Evolutionary conservation across 2,797 vertebrate genomes (phyloP).

Genomic region (Melanogrammus aeglefinus): DNA sequence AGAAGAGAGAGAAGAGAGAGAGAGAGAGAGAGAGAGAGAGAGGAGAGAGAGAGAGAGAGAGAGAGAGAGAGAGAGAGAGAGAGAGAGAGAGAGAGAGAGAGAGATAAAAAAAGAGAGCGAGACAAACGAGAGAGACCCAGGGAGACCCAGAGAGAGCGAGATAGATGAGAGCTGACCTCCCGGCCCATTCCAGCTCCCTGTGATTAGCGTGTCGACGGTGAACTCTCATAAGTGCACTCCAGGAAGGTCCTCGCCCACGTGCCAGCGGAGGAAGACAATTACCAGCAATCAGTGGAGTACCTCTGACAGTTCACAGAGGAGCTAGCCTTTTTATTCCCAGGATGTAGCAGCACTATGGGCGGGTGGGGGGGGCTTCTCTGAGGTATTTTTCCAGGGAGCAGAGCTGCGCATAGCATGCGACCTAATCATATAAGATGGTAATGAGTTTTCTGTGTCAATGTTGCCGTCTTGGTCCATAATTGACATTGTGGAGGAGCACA

Average conservation of each 20-base stretch:
- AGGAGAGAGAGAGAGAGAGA: no score
- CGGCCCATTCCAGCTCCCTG: conserved; percentile 1
- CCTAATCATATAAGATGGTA: not conserved
- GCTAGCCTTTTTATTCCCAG: conserved; percentile 27
- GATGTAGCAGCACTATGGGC: conserved; percentile 30
- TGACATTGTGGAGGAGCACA: not conserved
- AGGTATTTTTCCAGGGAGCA: not conserved
- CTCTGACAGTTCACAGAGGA: not conserved
- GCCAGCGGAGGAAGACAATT: not conserved
- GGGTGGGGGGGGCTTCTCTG: not conserved
- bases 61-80: no score
- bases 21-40: not conserved
- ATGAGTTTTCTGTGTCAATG: not conserved
- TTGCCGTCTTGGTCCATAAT: not conserved
- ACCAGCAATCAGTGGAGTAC: conserved; percentile 6
- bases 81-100: not conserved
- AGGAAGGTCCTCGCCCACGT: not conserved
- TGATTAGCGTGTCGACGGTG: conserved; percentile 5
- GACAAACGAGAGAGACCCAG: not conserved
- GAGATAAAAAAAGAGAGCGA: not conserved
- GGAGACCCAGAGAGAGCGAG: not conserved
- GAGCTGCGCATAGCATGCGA: not conserved
- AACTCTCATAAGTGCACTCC: conserved; percentile 11
- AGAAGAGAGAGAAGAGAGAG: not conserved
- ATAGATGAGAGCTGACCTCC: not conserved